Evolutionary conservation across 2,113 vertebrate genomes (phyloP), one percentile per base, ranked within the genome.

Genomic region (Siphamia tubifer): DNA sequence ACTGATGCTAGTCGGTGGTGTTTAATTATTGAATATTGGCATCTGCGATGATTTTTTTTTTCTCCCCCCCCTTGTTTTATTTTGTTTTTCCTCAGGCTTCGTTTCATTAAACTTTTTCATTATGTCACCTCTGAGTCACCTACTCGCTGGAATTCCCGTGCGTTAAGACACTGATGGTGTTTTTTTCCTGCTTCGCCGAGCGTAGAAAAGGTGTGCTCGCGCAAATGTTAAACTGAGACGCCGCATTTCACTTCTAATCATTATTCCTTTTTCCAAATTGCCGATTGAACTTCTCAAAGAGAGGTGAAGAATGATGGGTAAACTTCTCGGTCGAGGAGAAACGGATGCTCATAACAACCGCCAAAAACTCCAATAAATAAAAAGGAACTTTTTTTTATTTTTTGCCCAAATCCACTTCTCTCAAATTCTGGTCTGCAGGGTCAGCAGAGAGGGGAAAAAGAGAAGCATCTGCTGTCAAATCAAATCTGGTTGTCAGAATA

Each of bases 391-490:
- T n/a, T n/a, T n/a, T n/a, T n/a, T n/a, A n/a, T n/a, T 60, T 44
- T 63, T 21, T 24, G 36, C 30, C 60, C 48, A 9, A 39, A 57
- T 53, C 63, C 42, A 42, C 3, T 12, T 36, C 23, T 24, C 31
- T 55, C 34, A 28, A 19, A 20, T 31, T 45, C 32, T 25, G 47
- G 32, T 47, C 63, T 77, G 64, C 62, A 35, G 53, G 68, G 82
- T 85, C 81, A 77, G 44, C 55, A 55, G 53, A 70, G 65, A 57
- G 20, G 68, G 48, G 68, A 23, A 51, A 16, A 10, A 12, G 17
- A 56, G 52, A 65, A 32, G 45, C 19, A 43, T 74, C 51, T 72
- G 55, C 74, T 86, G 67, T 82, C 81, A 76, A 66, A 82, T 85
- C 69, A 76, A 57, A 82, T 78, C 66, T 69, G 42, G 44, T 42